These are phyloP conservation scores for Fistularia commersonii DNA, from an alignment of 2,797 vertebrate genomes.

Conservation along the genomic window DNA sequence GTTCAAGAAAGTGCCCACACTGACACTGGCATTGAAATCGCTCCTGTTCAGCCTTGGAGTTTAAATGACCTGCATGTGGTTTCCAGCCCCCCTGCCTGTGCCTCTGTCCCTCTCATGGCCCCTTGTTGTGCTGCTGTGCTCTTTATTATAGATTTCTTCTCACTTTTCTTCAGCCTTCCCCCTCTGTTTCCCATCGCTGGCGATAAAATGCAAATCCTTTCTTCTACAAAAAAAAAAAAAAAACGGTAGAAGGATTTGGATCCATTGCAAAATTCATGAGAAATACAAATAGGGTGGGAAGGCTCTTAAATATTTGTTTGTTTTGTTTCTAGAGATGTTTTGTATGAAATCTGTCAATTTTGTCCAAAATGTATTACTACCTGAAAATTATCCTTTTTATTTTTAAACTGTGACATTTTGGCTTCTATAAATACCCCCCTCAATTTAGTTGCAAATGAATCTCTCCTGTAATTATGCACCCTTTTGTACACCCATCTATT, in stretches of 20 bases:
- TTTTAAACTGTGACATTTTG: background rate
- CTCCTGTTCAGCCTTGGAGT: slow-evolving; percentile 83
- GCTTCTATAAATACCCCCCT: background rate
- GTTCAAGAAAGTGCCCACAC: slow-evolving; percentile 66
- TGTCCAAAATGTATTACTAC: slow-evolving; percentile 52
- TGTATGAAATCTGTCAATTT: slow-evolving; percentile 50
- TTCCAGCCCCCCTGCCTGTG: slow-evolving; percentile 72
- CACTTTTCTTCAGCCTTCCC: slow-evolving; percentile 70
- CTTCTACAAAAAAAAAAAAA: background rate
- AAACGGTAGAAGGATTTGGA: background rate
- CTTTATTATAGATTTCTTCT: slow-evolving; percentile 70
- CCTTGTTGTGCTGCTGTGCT: slow-evolving; percentile 77
- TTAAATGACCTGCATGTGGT: slow-evolving; percentile 85
- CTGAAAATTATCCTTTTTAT: background rate
- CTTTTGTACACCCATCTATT: background rate
- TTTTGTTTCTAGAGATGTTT: slow-evolving; percentile 57
- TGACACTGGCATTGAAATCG: slow-evolving; percentile 72
- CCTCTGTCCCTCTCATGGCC: slow-evolving; percentile 73
- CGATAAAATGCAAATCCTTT: slow-evolving; percentile 15
- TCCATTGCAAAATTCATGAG: background rate
- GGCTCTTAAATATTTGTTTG: slow-evolving; percentile 65
- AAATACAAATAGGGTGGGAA: slow-evolving; percentile 58
- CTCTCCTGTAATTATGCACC: background rate
- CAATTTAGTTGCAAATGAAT: background rate
- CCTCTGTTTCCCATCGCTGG: slow-evolving; percentile 46